Evolutionary conservation across 2,113 vertebrate genomes (phyloP), one percentile per base, ranked within the genome.

Genomic region (Lamprotornis superbus): DNA sequence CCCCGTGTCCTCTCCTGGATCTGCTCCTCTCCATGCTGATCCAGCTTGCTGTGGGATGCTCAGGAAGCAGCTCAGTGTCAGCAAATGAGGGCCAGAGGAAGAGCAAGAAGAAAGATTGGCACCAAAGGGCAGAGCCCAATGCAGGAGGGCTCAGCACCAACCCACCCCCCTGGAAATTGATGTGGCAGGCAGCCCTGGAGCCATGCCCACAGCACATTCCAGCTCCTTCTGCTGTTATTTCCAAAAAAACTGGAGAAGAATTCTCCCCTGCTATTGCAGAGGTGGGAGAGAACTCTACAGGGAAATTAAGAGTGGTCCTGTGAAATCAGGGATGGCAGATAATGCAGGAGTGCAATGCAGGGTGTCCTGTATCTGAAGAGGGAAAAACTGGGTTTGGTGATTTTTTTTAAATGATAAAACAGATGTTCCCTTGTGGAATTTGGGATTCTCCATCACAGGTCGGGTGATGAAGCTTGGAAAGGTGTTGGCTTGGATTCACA

Each of bases 41-140:
- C 68, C 42, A 10, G 37, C 71, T 65, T 40, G 80, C 86, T 89
- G 76, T 50, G 91, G 35, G 75, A 63, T 73, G 83, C 76, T 76
- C 68, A 52, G 91, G 87, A 87, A 89, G 89, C 84, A 74, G 87
- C 73, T 91, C 55, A 50, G 69, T n/a, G 60, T 83, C 83, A 80
- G 80, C 17, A 81, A 57, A 11, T 9, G 8, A 33, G 7, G 57
- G 71, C 50, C 56, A 5, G 50, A 77, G 83, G 83, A 86, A 74
- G 65, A 89, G 53, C 31, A 65, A 49, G 33, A 69, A 64, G 86
- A 83, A 87, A 83, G 70, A 35, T 11, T 75, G 80, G 87, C 94
- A 87, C 53, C 74, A 82, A 69, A 59, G 88, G 75, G 71, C 78
- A 82, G 70, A 91, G 53, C 40, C 33, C 31, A 19, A 27, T 0